phyloP scores from a whole-genome alignment of 1,140 invertebrate genomes.

The Zaprionus tsacasi region DNA sequence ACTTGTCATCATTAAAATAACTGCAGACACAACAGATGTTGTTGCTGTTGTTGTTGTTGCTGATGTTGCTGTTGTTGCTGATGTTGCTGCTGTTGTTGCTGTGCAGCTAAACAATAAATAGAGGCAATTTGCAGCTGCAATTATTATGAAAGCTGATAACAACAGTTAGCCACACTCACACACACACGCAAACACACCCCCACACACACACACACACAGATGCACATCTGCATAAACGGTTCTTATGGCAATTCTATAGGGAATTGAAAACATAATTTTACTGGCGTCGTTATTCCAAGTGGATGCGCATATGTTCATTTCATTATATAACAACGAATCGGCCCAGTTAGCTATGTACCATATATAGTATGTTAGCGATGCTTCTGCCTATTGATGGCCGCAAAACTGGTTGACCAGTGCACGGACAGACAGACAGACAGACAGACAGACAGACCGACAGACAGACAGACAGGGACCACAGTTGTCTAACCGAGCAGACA shows the following conservation, averaged over 20 bases:
- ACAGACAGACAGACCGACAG: too few relatives aligned
- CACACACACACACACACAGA: not conserved
- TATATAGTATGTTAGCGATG: not conserved
- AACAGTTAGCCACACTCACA: slow-evolving; percentile 41
- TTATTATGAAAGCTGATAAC: slow-evolving; percentile 78
- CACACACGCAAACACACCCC: not conserved
- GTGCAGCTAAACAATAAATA: slow-evolving; percentile 73
- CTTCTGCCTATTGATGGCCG: slow-evolving; percentile 27
- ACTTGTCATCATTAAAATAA: slow-evolving; percentile 82
- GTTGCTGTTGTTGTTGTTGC: slow-evolving; percentile 29
- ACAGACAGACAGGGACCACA: too few relatives aligned
- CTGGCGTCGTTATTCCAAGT: slow-evolving; percentile 21
- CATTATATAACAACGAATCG: not conserved
- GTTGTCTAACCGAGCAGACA: too few relatives aligned
- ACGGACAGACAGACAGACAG: not conserved
- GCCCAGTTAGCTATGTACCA: not conserved
- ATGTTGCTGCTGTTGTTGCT: slow-evolving; percentile 23
- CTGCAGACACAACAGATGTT: slow-evolving; percentile 54
- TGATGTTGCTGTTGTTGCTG: not conserved
- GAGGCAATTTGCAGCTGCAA: slow-evolving; percentile 81
- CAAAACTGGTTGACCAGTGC: slow-evolving; percentile 37
- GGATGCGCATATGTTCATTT: slow-evolving; percentile 23
- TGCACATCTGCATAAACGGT: not conserved
- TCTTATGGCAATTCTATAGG: slow-evolving; percentile 1
- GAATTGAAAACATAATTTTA: slow-evolving; percentile 9